Percentiles rank a stretch among this genome's conserved stretches.
Evolutionary conservation across 2,797 vertebrate genomes (phyloP).

Genomic region (Syncerus caffer): DNA sequence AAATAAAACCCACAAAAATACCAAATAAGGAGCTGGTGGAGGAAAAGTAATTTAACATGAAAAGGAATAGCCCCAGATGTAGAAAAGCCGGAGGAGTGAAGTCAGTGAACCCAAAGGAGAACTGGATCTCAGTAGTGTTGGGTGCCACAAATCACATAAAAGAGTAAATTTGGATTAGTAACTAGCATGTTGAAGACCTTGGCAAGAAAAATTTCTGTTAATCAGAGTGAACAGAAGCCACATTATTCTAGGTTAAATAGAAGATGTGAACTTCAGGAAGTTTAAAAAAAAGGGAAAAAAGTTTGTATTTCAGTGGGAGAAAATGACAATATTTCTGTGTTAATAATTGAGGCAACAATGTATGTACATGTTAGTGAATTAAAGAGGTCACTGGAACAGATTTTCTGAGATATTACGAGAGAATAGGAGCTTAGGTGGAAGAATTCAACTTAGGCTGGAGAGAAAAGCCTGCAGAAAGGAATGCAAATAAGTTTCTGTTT

Average conservation of each 20-base stretch:
- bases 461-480: background rate
- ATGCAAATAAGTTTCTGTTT: background rate
- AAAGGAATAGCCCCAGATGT: background rate
- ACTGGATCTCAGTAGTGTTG: background rate
- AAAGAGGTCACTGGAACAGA: background rate
- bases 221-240: background rate
- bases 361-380: background rate
- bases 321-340: background rate
- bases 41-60: background rate
- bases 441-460: background rate
- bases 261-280: background rate
- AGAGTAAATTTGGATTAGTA: background rate
- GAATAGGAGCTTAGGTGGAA: background rate
- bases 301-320: background rate
- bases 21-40: background rate
- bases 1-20: background rate
- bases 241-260: background rate
- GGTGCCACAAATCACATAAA: background rate
- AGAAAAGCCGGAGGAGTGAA: background rate
- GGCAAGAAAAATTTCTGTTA: background rate
- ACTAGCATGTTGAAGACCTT: background rate
- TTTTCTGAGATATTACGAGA: background rate
- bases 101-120: background rate
- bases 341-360: background rate
- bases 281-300: background rate